phyloP scores from a whole-genome alignment of 1,140 invertebrate species.

The Thaumetopoea pityocampa region DNA sequence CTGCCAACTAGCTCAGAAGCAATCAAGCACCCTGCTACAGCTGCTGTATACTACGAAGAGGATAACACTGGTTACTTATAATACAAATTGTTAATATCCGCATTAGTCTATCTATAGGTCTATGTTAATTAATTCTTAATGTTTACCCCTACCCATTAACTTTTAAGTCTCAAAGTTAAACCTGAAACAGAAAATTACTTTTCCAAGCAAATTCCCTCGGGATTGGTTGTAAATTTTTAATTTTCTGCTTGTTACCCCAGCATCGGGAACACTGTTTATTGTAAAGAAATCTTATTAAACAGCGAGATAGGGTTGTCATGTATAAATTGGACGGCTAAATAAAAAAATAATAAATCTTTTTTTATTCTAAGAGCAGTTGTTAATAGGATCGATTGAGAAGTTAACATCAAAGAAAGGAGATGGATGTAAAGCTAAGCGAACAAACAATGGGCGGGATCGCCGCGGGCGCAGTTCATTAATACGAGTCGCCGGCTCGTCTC shows the following conservation, averaged over 20 bases:
- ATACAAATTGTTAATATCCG: not conserved
- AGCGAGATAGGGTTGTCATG: conserved; percentile 37
- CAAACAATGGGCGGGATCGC: conserved; percentile 31
- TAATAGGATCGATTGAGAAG: conserved; percentile 36
- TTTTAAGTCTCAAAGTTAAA: conserved; percentile 31
- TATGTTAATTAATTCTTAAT: conserved; percentile 31
- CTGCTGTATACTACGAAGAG: conserved; percentile 7
- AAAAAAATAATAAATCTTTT: conserved; percentile 5
- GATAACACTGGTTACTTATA: not conserved
- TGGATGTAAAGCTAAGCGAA: conserved; percentile 25
- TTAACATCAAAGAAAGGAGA: conserved; percentile 29
- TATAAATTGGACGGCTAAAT: conserved; percentile 6
- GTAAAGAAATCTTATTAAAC: conserved; percentile 43
- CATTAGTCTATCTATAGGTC: conserved; percentile 13
- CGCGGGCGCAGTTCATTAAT: conserved; percentile 41
- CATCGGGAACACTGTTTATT: conserved; percentile 47
- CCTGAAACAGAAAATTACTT: conserved; percentile 30
- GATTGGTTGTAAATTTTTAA: conserved; percentile 51
- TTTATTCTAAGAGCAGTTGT: conserved; percentile 6
- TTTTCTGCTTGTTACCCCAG: conserved; percentile 54
- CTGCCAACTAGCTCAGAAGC: no score
- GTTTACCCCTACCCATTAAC: conserved; percentile 23
- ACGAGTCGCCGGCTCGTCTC: conserved; percentile 27
- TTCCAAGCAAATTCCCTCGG: conserved; percentile 38
- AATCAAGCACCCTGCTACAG: no score